phyloP scores from a whole-genome alignment of 2,113 vertebrate genomes.

The Pleuronectes platessa region DNA sequence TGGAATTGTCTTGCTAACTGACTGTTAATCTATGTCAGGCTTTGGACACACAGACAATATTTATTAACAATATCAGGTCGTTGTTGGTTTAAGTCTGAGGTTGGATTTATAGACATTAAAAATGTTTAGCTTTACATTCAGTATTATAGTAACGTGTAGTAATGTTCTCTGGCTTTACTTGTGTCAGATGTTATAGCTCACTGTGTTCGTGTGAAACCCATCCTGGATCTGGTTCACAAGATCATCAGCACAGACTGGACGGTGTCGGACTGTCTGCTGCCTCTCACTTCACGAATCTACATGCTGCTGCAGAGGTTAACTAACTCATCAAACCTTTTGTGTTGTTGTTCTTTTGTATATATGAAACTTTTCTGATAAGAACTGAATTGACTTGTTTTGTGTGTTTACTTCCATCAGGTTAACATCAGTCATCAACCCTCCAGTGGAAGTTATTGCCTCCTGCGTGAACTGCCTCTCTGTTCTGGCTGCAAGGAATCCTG shows the following conservation, averaged over 20 bases:
- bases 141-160: background rate
- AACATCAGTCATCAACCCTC: slow-evolving; percentile 92
- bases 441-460: slow-evolving; percentile 95
- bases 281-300: slow-evolving; percentile 97
- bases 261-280: slow-evolving; percentile 93
- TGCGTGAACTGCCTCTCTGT: slow-evolving; percentile 96
- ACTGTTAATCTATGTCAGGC: no score
- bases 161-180: background rate
- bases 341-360: background rate
- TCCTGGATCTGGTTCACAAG: slow-evolving; percentile 95
- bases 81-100: no score
- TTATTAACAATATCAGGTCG: no score
- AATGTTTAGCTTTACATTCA: background rate
- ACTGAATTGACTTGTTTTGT: background rate
- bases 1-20: no score
- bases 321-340: background rate
- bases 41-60: no score
- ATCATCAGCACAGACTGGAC: slow-evolving; percentile 95
- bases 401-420: slow-evolving; percentile 81
- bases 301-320: slow-evolving; percentile 95
- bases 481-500: slow-evolving; percentile 92
- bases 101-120: no score
- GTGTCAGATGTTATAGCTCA: slow-evolving; percentile 91
- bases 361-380: background rate
- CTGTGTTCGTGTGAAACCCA: slow-evolving; percentile 93